Evolutionary conservation across 1,140 invertebrate genomes (phyloP), one percentile per base, ranked within the genome.

Genomic region (Solen grandis): DNA sequence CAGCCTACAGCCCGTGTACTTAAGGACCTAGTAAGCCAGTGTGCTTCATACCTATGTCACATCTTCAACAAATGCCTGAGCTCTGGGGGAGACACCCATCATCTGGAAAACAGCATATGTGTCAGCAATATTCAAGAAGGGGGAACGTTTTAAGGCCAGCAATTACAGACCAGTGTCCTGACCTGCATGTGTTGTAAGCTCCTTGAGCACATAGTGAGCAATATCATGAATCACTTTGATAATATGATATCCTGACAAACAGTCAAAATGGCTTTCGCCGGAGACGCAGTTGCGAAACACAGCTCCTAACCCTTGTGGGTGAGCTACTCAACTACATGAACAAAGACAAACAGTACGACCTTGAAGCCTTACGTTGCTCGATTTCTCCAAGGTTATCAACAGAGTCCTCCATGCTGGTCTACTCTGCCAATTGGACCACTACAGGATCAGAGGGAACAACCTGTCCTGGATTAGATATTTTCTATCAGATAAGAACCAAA

Each of bases 121-220:
- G 10, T 14, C 55, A 8, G 55, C 55, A 19, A 59, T 59, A 13
- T 59, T 59, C 25, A 59, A 59, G 55, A 59, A 59, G 22, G 10
- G 55, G 10, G 10, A 10, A 59, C 10, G 55, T 14, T 59, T 14
- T 59, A 14, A 59, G 55, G 55, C 55, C 55, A 59, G 55, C 22
- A 59, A 25, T 25, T 59, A 59, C 55, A 10, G 25, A 59, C 55
- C 55, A n/a, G n/a, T n/a, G n/a, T n/a, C n/a, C n/a, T n/a, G n/a
- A n/a, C n/a, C n/a, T n/a, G n/a, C n/a, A n/a, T n/a, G n/a, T n/a
- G n/a, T n/a, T n/a, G n/a, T n/a, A n/a, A n/a, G n/a, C n/a, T n/a
- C n/a, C n/a, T n/a, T n/a, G n/a, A n/a, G n/a, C n/a, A n/a, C n/a
- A n/a, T n/a, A n/a, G n/a, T n/a, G n/a, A n/a, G n/a, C n/a, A n/a